phyloP scores from a whole-genome alignment of 2,113 vertebrate species.

The Ivindomyrus marchei region DNA sequence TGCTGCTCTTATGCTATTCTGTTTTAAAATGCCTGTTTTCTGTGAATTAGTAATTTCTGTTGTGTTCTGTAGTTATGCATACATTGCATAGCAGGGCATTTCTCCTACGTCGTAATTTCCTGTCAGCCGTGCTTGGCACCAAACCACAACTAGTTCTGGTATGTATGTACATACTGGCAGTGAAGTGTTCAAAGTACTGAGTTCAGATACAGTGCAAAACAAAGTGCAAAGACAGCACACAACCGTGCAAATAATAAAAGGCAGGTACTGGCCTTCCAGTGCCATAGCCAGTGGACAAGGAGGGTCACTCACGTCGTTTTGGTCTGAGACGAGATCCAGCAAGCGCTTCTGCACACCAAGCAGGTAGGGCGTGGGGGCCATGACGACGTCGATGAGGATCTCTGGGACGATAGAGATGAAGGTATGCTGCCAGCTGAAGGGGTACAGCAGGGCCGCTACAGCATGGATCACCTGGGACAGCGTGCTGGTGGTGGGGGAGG shows the following conservation, averaged over 20 bases:
- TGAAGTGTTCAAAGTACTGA: background rate
- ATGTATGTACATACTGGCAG: background rate
- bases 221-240: background rate
- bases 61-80: background rate
- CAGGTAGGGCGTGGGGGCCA: conserved; percentile 91
- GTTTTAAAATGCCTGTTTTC: background rate
- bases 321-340: conserved; percentile 64
- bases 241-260: background rate
- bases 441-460: conserved; percentile 82
- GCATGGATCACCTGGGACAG: conserved; percentile 89
- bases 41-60: background rate
- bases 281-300: background rate
- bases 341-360: conserved; percentile 81
- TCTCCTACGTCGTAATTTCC: background rate
- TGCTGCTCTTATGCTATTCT: background rate
- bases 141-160: background rate
- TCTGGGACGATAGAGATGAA: conserved; percentile 88
- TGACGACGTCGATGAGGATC: conserved; percentile 82
- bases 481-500: conserved; percentile 55
- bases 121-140: background rate
- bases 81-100: background rate
- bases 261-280: background rate
- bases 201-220: background rate
- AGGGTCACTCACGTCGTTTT: conserved; percentile 55
- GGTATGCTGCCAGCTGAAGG: conserved; percentile 95